Conservation (phyloP, 2,113 vertebrate species). For the Ameiurus melas region DNA sequence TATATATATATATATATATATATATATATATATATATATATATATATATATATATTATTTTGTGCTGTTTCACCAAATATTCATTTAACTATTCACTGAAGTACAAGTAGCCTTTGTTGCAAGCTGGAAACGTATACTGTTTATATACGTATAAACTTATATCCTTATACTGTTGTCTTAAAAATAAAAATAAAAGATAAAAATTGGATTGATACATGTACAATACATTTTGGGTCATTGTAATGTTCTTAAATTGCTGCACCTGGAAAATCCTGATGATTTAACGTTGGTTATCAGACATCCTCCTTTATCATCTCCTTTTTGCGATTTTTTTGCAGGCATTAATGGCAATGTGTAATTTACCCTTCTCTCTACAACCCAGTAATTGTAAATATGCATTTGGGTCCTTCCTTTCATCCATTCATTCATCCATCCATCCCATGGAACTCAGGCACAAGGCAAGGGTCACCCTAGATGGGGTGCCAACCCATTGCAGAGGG, state of each 20-base stretch:
- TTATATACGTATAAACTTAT: too few species aligned
- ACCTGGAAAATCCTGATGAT: not conserved
- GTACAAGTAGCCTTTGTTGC: not conserved
- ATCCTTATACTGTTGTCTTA: not conserved
- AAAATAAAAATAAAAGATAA: not conserved
- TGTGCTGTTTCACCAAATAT: not conserved
- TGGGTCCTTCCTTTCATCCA: not conserved
- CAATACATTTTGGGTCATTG: not conserved
- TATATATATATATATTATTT: too few species aligned
- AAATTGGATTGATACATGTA: not conserved
- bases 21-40: too few species aligned
- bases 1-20: too few species aligned
- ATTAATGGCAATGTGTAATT: not conserved
- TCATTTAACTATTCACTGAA: not conserved
- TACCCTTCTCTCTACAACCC: not conserved
- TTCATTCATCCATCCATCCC: too few species aligned
- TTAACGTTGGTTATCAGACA: too few species aligned
- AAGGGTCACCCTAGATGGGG: too few species aligned
- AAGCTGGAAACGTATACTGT: not conserved
- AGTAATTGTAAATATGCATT: not conserved
- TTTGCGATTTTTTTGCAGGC: not conserved
- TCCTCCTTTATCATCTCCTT: not conserved
- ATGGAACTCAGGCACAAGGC: too few species aligned
- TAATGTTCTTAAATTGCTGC: not conserved
- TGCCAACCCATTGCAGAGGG: too few species aligned